Conservation (phyloP, 1,140 invertebrate genomes). For the Bilobella aurantiaca region DNA sequence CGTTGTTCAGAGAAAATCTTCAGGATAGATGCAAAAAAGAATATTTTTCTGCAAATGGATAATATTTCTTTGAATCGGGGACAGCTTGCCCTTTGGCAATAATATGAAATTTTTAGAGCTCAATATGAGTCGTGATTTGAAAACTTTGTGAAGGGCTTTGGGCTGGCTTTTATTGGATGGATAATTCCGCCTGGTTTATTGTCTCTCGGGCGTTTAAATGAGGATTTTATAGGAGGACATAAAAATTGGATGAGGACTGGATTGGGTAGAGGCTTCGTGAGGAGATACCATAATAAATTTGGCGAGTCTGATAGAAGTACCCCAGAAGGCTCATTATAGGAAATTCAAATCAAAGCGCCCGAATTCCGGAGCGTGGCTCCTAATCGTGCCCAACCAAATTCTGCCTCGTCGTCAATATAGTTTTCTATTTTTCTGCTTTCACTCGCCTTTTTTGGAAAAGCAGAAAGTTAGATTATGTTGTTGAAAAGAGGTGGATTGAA, state of each 20-base stretch:
- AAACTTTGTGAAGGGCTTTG: not conserved
- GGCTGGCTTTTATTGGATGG: not conserved
- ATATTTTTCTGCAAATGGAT: no score
- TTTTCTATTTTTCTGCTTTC: no score
- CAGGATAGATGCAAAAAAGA: no score
- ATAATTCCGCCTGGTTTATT: not conserved
- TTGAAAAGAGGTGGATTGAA: not conserved
- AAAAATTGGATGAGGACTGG: not conserved
- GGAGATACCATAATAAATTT: not conserved
- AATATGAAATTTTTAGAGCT: no score
- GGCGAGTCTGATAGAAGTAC: not conserved
- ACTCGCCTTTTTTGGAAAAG: not conserved
- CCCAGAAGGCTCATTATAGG: not conserved
- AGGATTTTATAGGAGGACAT: not conserved
- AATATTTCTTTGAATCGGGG: no score
- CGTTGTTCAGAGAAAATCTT: no score
- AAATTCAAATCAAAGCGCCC: not conserved
- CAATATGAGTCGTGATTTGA: no score
- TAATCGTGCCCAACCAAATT: not conserved
- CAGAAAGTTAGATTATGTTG: not conserved
- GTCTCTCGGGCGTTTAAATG: not conserved
- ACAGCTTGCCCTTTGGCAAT: no score
- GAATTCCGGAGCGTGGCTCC: not conserved
- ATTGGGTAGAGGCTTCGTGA: not conserved
- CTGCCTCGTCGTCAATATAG: not conserved